phyloP scores from a whole-genome alignment of 2,113 vertebrate genomes.

The Circaetus cinerascens region DNA sequence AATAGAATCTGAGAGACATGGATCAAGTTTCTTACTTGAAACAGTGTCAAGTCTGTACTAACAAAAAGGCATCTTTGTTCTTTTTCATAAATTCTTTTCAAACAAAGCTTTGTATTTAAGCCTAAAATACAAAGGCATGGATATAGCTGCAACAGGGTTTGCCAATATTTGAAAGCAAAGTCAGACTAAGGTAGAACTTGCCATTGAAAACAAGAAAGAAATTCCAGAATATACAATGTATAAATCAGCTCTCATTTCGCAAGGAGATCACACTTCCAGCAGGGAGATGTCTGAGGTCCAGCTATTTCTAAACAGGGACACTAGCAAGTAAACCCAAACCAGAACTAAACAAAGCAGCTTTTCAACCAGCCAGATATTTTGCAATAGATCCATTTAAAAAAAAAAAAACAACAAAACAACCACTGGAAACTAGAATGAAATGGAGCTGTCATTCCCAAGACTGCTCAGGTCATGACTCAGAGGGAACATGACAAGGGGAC shows the following conservation, averaged over 20 bases:
- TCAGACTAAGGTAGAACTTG: neutral
- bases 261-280: neutral
- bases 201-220: fast-evolving
- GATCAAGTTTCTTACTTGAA: too few relatives aligned
- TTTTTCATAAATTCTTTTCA: neutral
- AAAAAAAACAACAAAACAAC: too few relatives aligned
- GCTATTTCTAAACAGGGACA: neutral
- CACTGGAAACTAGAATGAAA: neutral
- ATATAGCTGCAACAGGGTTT: neutral
- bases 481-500: neutral
- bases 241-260: fast-evolving
- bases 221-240: neutral
- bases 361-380: neutral
- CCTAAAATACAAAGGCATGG: neutral
- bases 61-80: neutral
- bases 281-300: neutral
- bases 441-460: neutral
- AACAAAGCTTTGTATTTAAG: neutral
- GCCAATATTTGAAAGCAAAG: neutral
- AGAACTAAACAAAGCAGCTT: neutral
- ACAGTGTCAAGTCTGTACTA: neutral
- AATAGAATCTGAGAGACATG: fast-evolving
- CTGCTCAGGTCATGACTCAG: neutral
- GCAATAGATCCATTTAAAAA: neutral
- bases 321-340: neutral